Base-by-base conservation (phyloP, 1,140 invertebrate species). In the Orchestia grillus region DNA sequence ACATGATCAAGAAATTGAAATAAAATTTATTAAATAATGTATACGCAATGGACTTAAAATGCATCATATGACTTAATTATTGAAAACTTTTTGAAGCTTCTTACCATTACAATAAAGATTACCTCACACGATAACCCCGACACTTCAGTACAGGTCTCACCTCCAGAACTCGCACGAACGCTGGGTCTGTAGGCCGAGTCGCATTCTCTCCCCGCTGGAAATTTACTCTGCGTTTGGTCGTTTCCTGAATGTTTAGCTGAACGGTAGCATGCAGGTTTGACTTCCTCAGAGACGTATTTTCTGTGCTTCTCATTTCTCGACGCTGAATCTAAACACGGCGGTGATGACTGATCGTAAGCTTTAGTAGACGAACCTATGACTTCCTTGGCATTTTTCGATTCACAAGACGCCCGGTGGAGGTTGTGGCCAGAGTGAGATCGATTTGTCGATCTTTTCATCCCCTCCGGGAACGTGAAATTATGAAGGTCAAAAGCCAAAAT, bases 401-500 rank as follows among this genome's bases (percentile, higher is more conserved):
- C 62, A 77, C 3, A 28, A 77, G 62, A 15, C 6, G 19, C 6
- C 19, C 19, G 47, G 11, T 77, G 62, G 62, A 77, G 62, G 11
- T 77, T 77, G 62, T 77, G 11, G 62, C 62, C 36, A 77, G 62
- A 77, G 62, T 77, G 28, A 77, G 62, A 36, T 3, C 62, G 62
- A 77, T 36, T 77, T 8, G 62, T 77, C 36, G 62, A 3, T 77
- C 62, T 77, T 77, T 77, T 77, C 62, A 15, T 28, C 62, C 62
- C 62, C 15, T 77, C 62, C 36, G 62, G 11, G 62, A 77, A 1
- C 28, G 62, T 15, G 36, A 77, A 77, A 77, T 77, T 77, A 28
- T 77, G 62, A 77, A 28, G 62, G 62, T 77, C 62, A 36, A 77
- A 36, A 36, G 62, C 62, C 28, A 96, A 96, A 96, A 44, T 96